Conservation (phyloP, 2,113 vertebrate species). For the Caranx melampygus region DNA sequence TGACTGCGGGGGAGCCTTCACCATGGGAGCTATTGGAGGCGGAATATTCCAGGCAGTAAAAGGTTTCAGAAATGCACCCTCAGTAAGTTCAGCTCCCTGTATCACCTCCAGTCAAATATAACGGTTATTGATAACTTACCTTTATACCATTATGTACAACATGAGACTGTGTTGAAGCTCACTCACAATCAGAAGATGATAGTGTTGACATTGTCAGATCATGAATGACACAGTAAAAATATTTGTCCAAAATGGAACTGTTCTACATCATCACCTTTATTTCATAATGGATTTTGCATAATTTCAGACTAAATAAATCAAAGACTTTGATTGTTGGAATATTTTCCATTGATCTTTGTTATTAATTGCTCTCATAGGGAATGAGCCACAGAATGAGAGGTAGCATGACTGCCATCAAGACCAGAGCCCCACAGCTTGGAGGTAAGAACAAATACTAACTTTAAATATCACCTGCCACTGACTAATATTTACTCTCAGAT, state of each 20-base stretch:
- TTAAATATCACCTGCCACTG: background rate
- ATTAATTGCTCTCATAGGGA: constrained; percentile 82
- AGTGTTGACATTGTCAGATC: too few species aligned
- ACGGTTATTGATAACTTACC: too few species aligned
- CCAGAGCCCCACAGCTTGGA: constrained; percentile 94
- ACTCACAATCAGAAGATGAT: background rate
- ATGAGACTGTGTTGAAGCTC: background rate
- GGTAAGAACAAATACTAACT: constrained; percentile 79
- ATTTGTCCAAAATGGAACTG: background rate
- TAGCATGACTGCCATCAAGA: constrained; percentile 92
- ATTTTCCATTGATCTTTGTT: constrained; percentile 4
- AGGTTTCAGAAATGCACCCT: constrained; percentile 95
- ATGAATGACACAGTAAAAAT: background rate
- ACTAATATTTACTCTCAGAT: background rate
- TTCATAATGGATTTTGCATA: background rate
- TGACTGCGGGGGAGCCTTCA: constrained; percentile 97
- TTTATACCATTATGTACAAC: background rate
- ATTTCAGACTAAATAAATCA: background rate
- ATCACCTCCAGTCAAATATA: background rate
- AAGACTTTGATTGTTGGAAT: background rate
- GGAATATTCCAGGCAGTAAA: constrained; percentile 97
- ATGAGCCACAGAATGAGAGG: constrained; percentile 92
- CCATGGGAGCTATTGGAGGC: constrained; percentile 96
- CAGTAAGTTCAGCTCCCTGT: constrained; percentile 83
- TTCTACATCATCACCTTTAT: background rate